Base-by-base conservation (phyloP, 2,888 invertebrate genomes). In the Timandra comae region DNA sequence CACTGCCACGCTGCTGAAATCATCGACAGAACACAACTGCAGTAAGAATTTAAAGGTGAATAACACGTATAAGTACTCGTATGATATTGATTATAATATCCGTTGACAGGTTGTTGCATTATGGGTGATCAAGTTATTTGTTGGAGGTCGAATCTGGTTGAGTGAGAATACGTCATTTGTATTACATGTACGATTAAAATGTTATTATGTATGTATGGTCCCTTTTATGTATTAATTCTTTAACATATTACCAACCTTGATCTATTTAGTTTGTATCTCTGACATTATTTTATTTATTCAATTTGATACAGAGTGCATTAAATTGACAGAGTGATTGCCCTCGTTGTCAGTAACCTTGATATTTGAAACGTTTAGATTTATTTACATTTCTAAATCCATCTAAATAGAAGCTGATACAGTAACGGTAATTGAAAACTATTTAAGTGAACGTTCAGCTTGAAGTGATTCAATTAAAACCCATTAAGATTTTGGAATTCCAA, bases 371-470 rank as follows among this genome's bases (percentile, higher is more conserved):
- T 27, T 29, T 32, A 41, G 41, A 51, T 49, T 49, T 41, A 54
- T 56, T 56, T 43, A 29, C 33, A 48, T 52, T 59, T 61, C 55
- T 56, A 52, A 55, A 51, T 41, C 52, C 49, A 16, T 16, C 16
- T 16, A 43, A 47, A 42, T 45, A 49, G 50, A 49, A 52, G 49
- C 43, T 53, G 46, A 43, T 52, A 55, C 55, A 52, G 45, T 33
- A 38, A 33, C 30, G 16, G 29, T 24, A 35, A 32, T 27, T 30
- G 30, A 29, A 32, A 35, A 16, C 24, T 27, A 20, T n/a, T n/a
- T n/a, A n/a, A n/a, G n/a, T n/a, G n/a, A n/a, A n/a, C n/a, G n/a
- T n/a, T n/a, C n/a, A n/a, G n/a, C n/a, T n/a, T n/a, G n/a, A n/a
- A n/a, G n/a, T n/a, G n/a, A n/a, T n/a, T n/a, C n/a, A n/a, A n/a